Conservation (phyloP, 2,888 invertebrate genomes). For the Harmothoe impar region DNA sequence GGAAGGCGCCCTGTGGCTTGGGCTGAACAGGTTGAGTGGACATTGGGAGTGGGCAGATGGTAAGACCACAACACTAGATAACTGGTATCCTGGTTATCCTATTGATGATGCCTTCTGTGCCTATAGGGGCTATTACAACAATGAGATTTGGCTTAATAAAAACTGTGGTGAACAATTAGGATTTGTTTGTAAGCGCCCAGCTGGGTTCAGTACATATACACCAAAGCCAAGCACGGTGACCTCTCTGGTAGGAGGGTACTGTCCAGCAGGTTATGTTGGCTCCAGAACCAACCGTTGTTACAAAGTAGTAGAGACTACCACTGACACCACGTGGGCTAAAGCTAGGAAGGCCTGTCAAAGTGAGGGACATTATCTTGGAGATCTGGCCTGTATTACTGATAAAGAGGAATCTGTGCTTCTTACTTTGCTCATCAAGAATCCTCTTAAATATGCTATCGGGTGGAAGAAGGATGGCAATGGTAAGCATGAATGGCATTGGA, state of each 20-base stretch:
- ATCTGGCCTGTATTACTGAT: background rate
- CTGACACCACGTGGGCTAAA: background rate
- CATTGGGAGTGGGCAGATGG: conserved; percentile 31
- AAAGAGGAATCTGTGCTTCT: background rate
- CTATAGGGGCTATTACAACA: background rate
- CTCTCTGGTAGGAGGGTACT: conserved; percentile 10
- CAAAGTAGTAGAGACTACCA: background rate
- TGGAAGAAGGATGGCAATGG: background rate
- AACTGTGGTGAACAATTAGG: conserved; percentile 12
- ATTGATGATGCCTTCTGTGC: conserved; percentile 12
- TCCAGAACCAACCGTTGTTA: background rate
- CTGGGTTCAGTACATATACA: background rate
- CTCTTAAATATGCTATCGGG: background rate
- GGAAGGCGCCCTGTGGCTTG: background rate
- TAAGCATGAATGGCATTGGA: conserved; percentile 2
- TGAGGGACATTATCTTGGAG: no score
- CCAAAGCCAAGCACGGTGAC: background rate
- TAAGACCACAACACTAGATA: background rate
- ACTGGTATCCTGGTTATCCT: background rate
- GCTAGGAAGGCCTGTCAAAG: background rate
- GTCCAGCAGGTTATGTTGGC: background rate
- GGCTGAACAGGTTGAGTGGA: background rate
- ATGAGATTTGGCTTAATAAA: background rate
- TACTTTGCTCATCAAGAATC: background rate
- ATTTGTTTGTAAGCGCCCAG: background rate